Base-by-base conservation (phyloP, 2,113 vertebrate genomes). In the Diadophis punctatus region DNA sequence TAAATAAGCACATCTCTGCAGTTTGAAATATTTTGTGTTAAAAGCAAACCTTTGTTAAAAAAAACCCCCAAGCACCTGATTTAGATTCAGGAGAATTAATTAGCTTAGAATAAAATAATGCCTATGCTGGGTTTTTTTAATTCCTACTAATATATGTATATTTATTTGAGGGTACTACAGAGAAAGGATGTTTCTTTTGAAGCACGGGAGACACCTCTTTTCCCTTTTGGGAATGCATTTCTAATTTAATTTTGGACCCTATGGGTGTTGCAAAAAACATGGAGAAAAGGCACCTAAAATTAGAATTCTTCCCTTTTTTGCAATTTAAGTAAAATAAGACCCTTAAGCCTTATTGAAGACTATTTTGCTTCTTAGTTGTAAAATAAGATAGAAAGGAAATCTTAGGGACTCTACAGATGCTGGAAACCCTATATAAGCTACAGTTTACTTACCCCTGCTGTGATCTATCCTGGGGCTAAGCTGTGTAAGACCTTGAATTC, bases 61-160 rank as follows among this genome's bases (percentile, higher is more conserved):
- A 93, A 12, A 86, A 10, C 93, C n/a, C n/a, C n/a, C n/a, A n/a
- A n/a, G n/a, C n/a, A 85, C 22, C 60, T 94, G 51, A 51, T 87
- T 56, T 23, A 90, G 8, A 23, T 43, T 93, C 22, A 4, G 23
- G 90, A 3, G 27, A 87, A 89, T 93, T 49, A 80, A 3, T 93
- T 52, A 49, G 25, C 93, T 43, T 94, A 4, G 20, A 85, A 51
- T 60, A 87, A 90, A 95, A 3, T 58, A 20, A 68, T 93, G 0
- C 23, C 27, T 84, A 16, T 8, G n/a, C 34, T 80, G 68, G 16
- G 20, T 39, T 74, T 80, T 18, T 39, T 16, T n/a, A n/a, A 80
- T 39, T 80, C 68, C 68, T 80, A 80, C 34, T 39, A 80, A 20
- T 74, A 39, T 39, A 74, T 80, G 16, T 20, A 80, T 86, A 48